These are phyloP conservation scores for Deilephila elpenor DNA, from an alignment of 2,888 invertebrate species.

Conservation along the genomic window DNA sequence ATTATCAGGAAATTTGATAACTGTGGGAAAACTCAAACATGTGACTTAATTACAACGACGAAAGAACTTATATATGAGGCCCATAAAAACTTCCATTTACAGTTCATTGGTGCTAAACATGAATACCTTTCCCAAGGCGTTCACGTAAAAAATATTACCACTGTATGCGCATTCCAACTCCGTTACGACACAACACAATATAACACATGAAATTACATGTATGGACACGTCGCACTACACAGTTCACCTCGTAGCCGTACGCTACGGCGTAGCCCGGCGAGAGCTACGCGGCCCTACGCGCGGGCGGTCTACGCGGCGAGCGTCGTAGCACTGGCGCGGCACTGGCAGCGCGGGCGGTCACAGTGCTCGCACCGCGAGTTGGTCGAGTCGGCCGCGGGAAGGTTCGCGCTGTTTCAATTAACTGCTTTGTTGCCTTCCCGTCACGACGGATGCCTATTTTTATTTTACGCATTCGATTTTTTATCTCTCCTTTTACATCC, in stretches of 20 bases:
- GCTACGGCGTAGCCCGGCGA: constrained; percentile 55
- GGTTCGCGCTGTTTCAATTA: constrained; percentile 74
- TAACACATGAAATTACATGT: constrained; percentile 41
- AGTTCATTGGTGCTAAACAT: constrained; percentile 24
- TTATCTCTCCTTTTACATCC: background rate
- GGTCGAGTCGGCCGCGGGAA: constrained; percentile 44
- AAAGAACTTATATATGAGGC: constrained; percentile 12
- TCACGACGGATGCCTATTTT: constrained; percentile 55
- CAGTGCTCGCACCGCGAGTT: constrained; percentile 37
- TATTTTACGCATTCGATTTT: constrained; percentile 30
- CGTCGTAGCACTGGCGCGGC: constrained; percentile 78
- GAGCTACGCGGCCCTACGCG: constrained; percentile 51
- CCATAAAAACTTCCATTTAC: constrained; percentile 19
- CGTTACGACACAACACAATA: constrained; percentile 39
- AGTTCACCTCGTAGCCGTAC: constrained; percentile 54
- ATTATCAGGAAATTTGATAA: background rate
- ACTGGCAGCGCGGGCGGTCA: constrained; percentile 56
- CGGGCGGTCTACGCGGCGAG: constrained; percentile 76
- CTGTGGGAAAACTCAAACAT: constrained; percentile 25
- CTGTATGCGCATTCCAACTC: constrained; percentile 43
- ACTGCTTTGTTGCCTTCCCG: constrained; percentile 76
- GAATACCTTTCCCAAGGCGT: background rate
- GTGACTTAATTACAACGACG: constrained; percentile 26
- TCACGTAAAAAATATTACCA: constrained; percentile 2
- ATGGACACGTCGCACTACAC: constrained; percentile 64